Conservation (phyloP, 2,888 invertebrate genomes). For the Dynastes hyllus region DNA sequence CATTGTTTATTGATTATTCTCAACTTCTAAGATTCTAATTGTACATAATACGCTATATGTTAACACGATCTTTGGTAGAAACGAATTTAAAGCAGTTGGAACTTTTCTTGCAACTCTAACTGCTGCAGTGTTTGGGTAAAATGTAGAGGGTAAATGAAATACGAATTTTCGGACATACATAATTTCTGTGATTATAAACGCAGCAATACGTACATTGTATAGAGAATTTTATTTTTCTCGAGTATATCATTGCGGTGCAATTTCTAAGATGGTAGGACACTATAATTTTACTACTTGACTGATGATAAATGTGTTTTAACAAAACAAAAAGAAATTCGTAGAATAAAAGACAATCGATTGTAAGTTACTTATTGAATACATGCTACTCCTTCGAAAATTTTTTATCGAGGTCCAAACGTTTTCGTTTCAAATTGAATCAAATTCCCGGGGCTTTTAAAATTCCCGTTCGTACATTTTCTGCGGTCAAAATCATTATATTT, state of each 20-base stretch:
- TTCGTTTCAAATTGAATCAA: slow-evolving; percentile 45
- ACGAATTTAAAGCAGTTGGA: too few species aligned
- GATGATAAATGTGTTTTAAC: slow-evolving; percentile 21
- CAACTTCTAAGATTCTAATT: too few species aligned
- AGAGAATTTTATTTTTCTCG: slow-evolving; percentile 13
- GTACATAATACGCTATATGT: too few species aligned
- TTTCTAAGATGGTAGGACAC: slow-evolving; percentile 42
- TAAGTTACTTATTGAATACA: slow-evolving; percentile 53
- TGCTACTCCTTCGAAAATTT: slow-evolving; percentile 34
- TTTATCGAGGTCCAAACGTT: slow-evolving; percentile 43
- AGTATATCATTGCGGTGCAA: slow-evolving; percentile 30
- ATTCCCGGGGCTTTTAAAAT: too few species aligned
- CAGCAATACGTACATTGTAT: slow-evolving; percentile 22
- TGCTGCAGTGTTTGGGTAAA: too few species aligned
- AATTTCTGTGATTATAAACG: slow-evolving; percentile 40
- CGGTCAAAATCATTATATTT: slow-evolving; percentile 33
- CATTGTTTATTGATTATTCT: too few species aligned
- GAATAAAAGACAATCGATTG: slow-evolving; percentile 49
- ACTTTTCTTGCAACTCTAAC: too few species aligned
- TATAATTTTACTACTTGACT: slow-evolving; percentile 41
- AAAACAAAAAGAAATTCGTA: slow-evolving; percentile 1
- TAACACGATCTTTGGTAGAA: too few species aligned
- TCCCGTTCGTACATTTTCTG: slow-evolving; percentile 50
- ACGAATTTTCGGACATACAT: background rate
- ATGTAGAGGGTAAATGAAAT: background rate